Percentiles rank a stretch among this genome's conserved stretches.
Evolutionary conservation across 1,140 invertebrate genomes (phyloP).

Genomic region (Pinna nobilis): DNA sequence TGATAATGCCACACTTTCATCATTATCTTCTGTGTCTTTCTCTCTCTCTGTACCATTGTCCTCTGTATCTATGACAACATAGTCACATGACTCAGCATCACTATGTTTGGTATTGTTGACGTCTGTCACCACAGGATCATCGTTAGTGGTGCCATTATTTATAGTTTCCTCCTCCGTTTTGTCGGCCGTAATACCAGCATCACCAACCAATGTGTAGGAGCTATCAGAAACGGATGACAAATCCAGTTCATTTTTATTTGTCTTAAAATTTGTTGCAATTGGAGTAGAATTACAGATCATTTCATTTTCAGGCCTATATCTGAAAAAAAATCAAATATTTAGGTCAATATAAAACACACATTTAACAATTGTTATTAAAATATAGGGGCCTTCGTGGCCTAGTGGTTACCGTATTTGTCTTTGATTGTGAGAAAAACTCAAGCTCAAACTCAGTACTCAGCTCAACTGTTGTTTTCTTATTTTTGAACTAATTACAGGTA

Average conservation of each 20-base stretch:
- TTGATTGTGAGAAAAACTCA: too few relatives aligned
- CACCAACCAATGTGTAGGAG: too few relatives aligned
- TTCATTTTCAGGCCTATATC: conserved; percentile 12
- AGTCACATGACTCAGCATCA: conserved; percentile 2
- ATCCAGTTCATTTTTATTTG: background rate
- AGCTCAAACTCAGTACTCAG: too few relatives aligned
- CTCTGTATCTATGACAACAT: conserved; percentile 14
- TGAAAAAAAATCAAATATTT: background rate
- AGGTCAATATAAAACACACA: background rate
- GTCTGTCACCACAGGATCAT: background rate
- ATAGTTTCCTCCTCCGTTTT: background rate
- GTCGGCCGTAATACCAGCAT: background rate
- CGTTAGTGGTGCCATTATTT: background rate
- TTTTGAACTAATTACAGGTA: too few relatives aligned
- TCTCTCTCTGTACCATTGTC: background rate
- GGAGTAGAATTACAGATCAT: conserved; percentile 7
- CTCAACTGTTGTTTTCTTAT: too few relatives aligned
- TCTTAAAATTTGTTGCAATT: background rate
- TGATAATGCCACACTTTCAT: too few relatives aligned
- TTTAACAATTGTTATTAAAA: background rate
- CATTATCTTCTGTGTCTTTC: background rate
- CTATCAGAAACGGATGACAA: background rate
- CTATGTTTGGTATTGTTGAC: background rate
- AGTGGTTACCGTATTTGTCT: too few relatives aligned
- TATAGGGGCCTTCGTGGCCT: background rate